Conservation (phyloP, 2,113 vertebrate species). For the Pteronura brasiliensis region DNA sequence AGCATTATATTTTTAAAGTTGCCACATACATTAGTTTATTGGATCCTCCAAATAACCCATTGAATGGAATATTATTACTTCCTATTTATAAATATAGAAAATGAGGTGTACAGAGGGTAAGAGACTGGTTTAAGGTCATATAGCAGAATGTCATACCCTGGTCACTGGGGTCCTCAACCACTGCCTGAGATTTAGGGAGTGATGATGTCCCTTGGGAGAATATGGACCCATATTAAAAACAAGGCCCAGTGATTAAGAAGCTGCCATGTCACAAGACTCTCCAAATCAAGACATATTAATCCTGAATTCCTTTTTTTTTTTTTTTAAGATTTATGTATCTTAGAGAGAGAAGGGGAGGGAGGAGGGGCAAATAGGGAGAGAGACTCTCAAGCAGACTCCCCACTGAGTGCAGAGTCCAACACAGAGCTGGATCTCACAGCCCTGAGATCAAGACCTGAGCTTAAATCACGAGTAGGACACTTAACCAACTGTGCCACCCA, state of each 20-base stretch:
- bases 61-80: not conserved
- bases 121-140: not conserved
- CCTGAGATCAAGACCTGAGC: not conserved
- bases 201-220: not conserved
- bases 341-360: not conserved
- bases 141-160: not conserved
- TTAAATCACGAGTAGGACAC: not conserved
- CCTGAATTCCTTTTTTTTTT: not conserved
- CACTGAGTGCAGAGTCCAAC: not conserved
- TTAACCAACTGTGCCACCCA: not conserved
- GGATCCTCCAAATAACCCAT: not conserved
- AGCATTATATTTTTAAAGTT: not conserved
- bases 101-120: not conserved
- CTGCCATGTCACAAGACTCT: not conserved
- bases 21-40: not conserved
- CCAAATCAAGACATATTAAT: not conserved
- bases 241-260: not conserved
- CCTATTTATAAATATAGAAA: not conserved
- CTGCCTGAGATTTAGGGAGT: not conserved
- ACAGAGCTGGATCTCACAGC: not conserved
- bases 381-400: not conserved
- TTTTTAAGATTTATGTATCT: not conserved
- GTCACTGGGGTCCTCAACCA: not conserved
- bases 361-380: not conserved
- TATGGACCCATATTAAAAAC: not conserved